phyloP scores from a whole-genome alignment of 2,113 vertebrate genomes.

The Myrmecobius fasciatus region DNA sequence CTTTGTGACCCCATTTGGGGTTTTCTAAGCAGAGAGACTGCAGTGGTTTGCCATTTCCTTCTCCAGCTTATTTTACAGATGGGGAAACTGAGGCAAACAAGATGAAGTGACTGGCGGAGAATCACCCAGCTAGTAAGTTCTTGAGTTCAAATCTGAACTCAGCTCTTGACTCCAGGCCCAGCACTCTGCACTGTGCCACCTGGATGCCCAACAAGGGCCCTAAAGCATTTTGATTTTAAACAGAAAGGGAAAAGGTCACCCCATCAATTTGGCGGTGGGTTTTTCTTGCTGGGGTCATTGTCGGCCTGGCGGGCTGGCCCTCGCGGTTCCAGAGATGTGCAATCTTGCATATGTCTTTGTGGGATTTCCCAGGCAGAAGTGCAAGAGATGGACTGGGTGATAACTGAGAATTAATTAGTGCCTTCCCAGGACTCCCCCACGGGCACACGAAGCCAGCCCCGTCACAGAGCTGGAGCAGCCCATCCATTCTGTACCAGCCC shows the following conservation, averaged over 20 bases:
- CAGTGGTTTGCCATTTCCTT: too few species aligned
- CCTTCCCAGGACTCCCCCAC: constrained; percentile 25
- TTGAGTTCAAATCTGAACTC: neutral
- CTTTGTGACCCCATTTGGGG: too few species aligned
- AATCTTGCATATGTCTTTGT: fast-evolving
- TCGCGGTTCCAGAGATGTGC: fast-evolving
- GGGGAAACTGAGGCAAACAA: neutral
- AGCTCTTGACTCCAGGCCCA: neutral
- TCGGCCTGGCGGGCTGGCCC: too few species aligned
- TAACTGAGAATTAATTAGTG: constrained; percentile 63
- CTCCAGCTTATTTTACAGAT: too few species aligned
- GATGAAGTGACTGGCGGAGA: neutral
- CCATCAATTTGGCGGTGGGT: neutral
- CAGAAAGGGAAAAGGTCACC: neutral
- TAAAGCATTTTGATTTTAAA: neutral
- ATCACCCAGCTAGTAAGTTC: neutral
- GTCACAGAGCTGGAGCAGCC: neutral
- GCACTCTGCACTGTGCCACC: too few species aligned
- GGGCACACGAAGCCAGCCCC: neutral
- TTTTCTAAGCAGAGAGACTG: too few species aligned
- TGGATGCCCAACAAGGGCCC: neutral
- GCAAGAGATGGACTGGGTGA: neutral
- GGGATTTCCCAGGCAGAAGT: neutral
- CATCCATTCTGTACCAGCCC: neutral
- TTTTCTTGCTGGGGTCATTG: neutral